These are phyloP conservation scores for Homarus americanus DNA, from an alignment of 1,140 invertebrate genomes.

Conservation along the genomic window DNA sequence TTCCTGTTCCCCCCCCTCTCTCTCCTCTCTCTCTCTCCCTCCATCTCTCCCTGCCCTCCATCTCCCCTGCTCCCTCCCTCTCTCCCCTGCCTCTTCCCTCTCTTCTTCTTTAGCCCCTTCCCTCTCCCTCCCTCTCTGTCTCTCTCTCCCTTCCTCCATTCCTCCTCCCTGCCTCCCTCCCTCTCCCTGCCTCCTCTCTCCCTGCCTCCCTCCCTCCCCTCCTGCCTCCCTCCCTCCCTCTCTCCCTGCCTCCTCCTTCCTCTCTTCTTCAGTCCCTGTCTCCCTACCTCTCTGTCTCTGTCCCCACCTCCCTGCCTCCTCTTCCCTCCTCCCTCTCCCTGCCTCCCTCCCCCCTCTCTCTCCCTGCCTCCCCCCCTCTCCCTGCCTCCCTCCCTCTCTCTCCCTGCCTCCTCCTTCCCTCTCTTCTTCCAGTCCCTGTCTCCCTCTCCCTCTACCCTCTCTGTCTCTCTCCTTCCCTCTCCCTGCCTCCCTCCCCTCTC, in stretches of 20 bases:
- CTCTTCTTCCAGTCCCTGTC: too few species aligned
- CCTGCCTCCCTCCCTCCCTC: not conserved
- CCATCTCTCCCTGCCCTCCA: too few species aligned
- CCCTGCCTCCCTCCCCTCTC: too few species aligned
- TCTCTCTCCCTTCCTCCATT: not conserved
- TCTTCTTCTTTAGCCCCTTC: not conserved
- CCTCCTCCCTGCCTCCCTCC: too few species aligned
- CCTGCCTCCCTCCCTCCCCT: not conserved
- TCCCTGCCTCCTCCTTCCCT: not conserved
- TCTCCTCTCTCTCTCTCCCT: too few species aligned
- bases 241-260: not conserved
- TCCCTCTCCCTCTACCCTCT: too few species aligned
- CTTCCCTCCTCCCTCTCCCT: not conserved
- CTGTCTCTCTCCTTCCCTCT: too few species aligned
- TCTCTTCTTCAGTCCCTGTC: not conserved
- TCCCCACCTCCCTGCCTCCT: not conserved
- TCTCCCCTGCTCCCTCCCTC: too few species aligned
- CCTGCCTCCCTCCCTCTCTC: not conserved
- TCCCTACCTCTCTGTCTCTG: not conserved
- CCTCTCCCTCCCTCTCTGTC: not conserved
- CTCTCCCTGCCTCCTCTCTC: not conserved
- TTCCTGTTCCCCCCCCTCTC: too few species aligned
- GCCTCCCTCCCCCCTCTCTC: not conserved
- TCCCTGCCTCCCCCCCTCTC: not conserved
- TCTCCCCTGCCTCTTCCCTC: too few species aligned